Conservation (phyloP, 2,113 vertebrate species). For the Aspidoscelis tigris region DNA sequence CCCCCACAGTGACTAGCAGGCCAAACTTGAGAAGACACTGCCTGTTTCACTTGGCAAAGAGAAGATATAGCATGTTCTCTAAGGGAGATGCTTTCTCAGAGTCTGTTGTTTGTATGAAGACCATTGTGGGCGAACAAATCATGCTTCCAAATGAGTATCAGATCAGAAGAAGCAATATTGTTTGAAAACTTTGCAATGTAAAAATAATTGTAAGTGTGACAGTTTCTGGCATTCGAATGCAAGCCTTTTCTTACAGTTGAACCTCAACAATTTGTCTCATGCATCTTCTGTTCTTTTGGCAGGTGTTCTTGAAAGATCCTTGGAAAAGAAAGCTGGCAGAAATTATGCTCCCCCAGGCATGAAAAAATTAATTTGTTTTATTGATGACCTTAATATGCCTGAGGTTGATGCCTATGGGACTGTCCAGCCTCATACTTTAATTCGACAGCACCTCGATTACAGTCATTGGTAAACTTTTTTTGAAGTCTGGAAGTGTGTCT, state of each 20-base stretch:
- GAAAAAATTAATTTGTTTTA: conserved; percentile 85
- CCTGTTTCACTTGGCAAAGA: not conserved
- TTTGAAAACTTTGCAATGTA: not conserved
- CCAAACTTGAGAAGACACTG: not conserved
- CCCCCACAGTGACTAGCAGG: no score
- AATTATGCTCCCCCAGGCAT: conserved; percentile 78
- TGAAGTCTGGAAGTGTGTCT: not conserved
- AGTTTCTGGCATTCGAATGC: not conserved
- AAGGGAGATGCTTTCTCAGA: not conserved
- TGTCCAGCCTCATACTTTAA: conserved; percentile 80
- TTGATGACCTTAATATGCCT: conserved; percentile 83
- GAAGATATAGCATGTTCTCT: not conserved
- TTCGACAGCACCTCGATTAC: conserved; percentile 81
- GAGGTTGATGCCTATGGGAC: conserved; percentile 79
- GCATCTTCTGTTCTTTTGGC: conserved; percentile 31
- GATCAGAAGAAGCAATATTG: not conserved
- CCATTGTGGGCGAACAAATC: not conserved
- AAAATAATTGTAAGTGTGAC: not conserved
- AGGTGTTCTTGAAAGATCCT: conserved; percentile 82
- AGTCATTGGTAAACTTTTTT: conserved; percentile 72
- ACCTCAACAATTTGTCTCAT: conserved; percentile 24
- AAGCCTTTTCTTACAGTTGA: not conserved
- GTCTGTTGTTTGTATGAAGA: not conserved
- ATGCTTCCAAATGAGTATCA: not conserved
- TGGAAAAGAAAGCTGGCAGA: conserved; percentile 82